Evolutionary conservation across 1,140 invertebrate species (phyloP).

Genomic region (Drosophila biarmipes): DNA sequence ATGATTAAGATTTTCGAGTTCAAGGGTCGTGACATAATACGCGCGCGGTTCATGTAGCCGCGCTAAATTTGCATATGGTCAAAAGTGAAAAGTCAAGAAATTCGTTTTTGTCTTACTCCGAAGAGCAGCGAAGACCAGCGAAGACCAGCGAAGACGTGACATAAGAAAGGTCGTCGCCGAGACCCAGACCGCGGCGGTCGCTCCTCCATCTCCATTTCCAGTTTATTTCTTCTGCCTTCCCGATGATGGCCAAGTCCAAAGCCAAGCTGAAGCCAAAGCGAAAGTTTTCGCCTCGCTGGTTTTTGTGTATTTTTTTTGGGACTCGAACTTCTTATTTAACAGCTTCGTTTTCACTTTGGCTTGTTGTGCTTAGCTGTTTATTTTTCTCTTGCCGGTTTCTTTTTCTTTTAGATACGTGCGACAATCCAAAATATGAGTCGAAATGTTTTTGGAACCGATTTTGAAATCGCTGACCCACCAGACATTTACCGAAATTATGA

Average conservation of each 20-base stretch:
- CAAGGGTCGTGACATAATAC: conserved; percentile 63
- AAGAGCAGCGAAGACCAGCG: conserved; percentile 27
- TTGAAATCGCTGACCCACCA: conserved; percentile 3
- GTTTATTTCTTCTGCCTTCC: conserved; percentile 32
- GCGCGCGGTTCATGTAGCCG: background rate
- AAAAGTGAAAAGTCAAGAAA: conserved; percentile 69
- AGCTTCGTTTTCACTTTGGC: conserved; percentile 49
- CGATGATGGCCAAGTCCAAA: conserved; percentile 72
- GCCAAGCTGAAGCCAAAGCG: conserved; percentile 52
- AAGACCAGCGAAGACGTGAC: conserved; percentile 51
- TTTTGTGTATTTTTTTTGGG: conserved; percentile 34
- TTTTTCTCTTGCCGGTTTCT: conserved; percentile 31
- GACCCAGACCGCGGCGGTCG: conserved; percentile 27
- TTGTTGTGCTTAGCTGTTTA: conserved; percentile 39
- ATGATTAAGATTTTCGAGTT: conserved; percentile 11
- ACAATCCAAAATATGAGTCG: conserved; percentile 52
- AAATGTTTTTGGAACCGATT: conserved; percentile 16
- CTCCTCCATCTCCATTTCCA: conserved; percentile 50
- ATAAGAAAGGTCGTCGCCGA: conserved; percentile 69
- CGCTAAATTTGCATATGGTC: conserved; percentile 47
- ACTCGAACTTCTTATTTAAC: conserved; percentile 70
- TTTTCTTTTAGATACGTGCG: conserved; percentile 46
- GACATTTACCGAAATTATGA: conserved; percentile 12
- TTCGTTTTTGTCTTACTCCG: conserved; percentile 17
- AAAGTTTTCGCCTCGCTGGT: conserved; percentile 58